Conservation (phyloP, 2,888 invertebrate species). For the Zygothrica quintamaculata region DNA sequence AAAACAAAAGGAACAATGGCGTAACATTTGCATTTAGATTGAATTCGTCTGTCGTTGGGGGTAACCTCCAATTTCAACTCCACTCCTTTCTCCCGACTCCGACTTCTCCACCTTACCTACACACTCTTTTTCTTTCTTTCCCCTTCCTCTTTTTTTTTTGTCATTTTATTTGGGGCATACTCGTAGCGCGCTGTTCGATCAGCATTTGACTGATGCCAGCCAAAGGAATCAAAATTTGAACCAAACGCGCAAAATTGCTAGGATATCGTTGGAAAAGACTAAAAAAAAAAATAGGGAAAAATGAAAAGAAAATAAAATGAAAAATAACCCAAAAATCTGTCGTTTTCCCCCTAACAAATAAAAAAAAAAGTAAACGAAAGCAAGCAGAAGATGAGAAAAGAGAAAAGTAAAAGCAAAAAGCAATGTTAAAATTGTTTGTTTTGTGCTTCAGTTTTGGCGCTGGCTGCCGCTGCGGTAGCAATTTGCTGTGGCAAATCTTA, state of each 20-base stretch:
- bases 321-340: no score
- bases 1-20: slow-evolving; percentile 61
- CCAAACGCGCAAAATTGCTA: slow-evolving; percentile 20
- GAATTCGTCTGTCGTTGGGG: slow-evolving; percentile 65
- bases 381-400: slow-evolving; percentile 6
- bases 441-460: slow-evolving; percentile 5
- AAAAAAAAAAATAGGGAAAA: slow-evolving; percentile 6
- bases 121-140: slow-evolving; percentile 7
- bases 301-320: slow-evolving; percentile 15
- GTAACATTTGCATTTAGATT: slow-evolving; percentile 78
- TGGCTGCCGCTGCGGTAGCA: not conserved
- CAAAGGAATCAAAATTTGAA: slow-evolving; percentile 70
- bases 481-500: slow-evolving; percentile 69
- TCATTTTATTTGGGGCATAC: not conserved
- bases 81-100: slow-evolving; percentile 6
- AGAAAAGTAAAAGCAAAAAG: no score
- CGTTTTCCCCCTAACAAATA: no score
- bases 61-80: no score
- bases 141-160: not conserved
- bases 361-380: slow-evolving; percentile 7
- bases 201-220: slow-evolving; percentile 69
- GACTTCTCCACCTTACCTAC: slow-evolving; percentile 15
- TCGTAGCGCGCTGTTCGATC: slow-evolving; percentile 15
- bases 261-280: not conserved
- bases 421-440: slow-evolving; percentile 50